Evolutionary conservation across 2,113 vertebrate species (phyloP), one percentile per base, ranked within the genome.

Genomic region (Recurvirostra avosetta): DNA sequence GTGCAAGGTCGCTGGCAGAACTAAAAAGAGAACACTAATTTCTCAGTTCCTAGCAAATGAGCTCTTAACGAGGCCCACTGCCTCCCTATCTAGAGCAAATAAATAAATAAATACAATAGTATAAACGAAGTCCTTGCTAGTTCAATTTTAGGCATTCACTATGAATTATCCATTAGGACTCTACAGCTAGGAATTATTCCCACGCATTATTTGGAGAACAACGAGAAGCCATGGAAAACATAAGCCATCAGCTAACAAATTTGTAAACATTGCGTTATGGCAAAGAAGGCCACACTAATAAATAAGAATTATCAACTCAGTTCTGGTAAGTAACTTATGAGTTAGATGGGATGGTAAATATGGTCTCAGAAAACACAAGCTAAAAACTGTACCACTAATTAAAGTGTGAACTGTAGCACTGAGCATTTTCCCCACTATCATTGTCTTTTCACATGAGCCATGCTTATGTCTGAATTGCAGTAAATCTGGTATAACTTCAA

Each of bases 1-100:
- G 53, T 88, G 68, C 67, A 90, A 96, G 92, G 92, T 93, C 90
- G 58, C 15, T 50, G 74, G 66, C 74, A 88, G 66, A 88, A 76
- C 30, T 65, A 58, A 90, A 56, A 59, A 67, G 20, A 73, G 52
- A 88, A 79, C 62, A 68, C 29, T 66, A 16, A 50, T 91, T 96
- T 93, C 76, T 92, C 58, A 82, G 0, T 75, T 85, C 61, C 52
- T 20, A 88, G 71, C 30, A 89, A 91, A 78, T 53, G 45, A 90
- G 53, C 29, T 91, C 65, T 85, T 92, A 92, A 59, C 56, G 23
- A 66, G 56, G 52, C 15, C 16, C 63, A 80, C 30, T 76, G 50
- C 67, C 45, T 84, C 56, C 32, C 16, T 52, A 36, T 21, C 40
- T 78, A 65, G 45, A 62, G 25, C 23, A 91, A 89, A 90, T 56